Evolutionary conservation across 2,797 vertebrate genomes (phyloP).

Genomic region (Sus cebifrons): DNA sequence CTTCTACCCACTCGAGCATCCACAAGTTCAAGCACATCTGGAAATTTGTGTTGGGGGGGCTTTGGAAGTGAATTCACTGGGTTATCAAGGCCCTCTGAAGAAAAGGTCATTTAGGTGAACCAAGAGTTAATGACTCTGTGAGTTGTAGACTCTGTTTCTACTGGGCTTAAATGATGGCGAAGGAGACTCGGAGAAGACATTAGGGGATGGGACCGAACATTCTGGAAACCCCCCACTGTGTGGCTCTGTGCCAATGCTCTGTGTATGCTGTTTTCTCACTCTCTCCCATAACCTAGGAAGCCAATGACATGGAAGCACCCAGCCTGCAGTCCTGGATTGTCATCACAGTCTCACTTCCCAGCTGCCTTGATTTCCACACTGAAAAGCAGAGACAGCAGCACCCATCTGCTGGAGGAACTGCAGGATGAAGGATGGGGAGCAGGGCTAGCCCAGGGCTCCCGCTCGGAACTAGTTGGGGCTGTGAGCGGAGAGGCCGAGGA

Average conservation of each 20-base stretch:
- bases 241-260: not conserved
- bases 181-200: not conserved
- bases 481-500: not conserved
- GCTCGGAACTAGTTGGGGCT: not conserved
- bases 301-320: not conserved
- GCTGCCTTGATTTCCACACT: not conserved
- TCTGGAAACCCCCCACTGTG: not conserved
- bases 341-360: not conserved
- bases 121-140: not conserved
- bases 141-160: not conserved
- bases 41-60: not conserved
- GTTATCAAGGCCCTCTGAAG: conserved; percentile 3
- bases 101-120: conserved; percentile 12
- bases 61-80: not conserved
- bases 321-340: not conserved
- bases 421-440: not conserved
- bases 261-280: not conserved
- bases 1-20: not conserved
- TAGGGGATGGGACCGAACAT: not conserved
- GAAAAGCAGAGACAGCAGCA: conserved; percentile 15
- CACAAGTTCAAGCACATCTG: not conserved
- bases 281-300: not conserved
- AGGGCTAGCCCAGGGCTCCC: not conserved
- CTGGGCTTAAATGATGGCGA: not conserved
- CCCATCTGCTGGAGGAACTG: not conserved